Evolutionary conservation across 2,888 invertebrate species (phyloP), one percentile per base, ranked within the genome.

Genomic region (Perdita meconis): DNA sequence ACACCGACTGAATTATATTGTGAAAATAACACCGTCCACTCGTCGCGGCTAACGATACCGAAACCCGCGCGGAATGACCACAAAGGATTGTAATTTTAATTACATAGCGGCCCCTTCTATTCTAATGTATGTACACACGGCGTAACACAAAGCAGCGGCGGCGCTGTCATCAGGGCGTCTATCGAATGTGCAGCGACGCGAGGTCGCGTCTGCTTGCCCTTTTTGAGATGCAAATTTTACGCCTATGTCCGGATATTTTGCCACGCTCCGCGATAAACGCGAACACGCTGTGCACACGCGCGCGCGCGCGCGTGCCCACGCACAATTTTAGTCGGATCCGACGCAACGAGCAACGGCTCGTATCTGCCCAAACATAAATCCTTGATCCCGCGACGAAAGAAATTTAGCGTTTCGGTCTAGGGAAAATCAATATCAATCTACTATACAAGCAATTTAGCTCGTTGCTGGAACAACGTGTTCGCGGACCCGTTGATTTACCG

Each of bases 211-310:
- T 56, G 69, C 16, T 51, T 38, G 73, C 44, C 42, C 75, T 85
- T 85, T 85, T 85, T 85, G 85, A 85, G 71, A 85, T 85, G 85
- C 85, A 85, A 85, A 85, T 85, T 75, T 74, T 72, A 69, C 65
- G 85, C 81, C 85, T 78, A 72, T 53, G 64, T 26, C 55, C 64
- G 74, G 67, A 79, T 81, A 81, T 83, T 79, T 22, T 53, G 60
- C 77, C 81, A 30, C 79, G 79, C 81, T 81, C 81, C 64, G 74
- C 63, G 66, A 84, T 83, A 83, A 83, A 79, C 71, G 76, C 47
- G 77, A 26, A n/a, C 26, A n/a, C 8, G 1, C n/a, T 1, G 19
- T 0, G n/a, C 19, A 38, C 69, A 60, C 51, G 47, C 59, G 66
- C 34, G n/a, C 38, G 26, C 56, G 34, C 50, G 16, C 75, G 42